Percentiles rank a stretch among this genome's conserved stretches.
Conservation (phyloP, 2,888 invertebrate species). For the Synanthedon andrenaeformis region DNA sequence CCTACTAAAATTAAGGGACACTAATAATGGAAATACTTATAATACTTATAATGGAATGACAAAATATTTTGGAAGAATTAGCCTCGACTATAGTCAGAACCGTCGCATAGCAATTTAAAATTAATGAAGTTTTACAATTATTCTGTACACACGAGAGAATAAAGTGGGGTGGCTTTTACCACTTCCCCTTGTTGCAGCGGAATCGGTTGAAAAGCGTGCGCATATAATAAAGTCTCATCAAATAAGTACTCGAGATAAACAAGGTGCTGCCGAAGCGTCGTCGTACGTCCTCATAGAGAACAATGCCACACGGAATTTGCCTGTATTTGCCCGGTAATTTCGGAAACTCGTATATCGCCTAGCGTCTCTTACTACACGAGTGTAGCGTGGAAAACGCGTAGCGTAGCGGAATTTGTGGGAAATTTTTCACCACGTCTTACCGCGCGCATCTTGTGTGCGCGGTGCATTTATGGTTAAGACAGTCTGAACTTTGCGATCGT, state of each 20-base stretch:
- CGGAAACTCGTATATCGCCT: conserved; percentile 14
- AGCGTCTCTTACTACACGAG: conserved; percentile 1
- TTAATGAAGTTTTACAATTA: conserved; percentile 16
- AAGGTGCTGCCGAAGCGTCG: conserved; percentile 8
- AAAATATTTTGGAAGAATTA: not conserved
- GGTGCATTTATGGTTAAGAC: too few species aligned
- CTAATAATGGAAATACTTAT: too few species aligned
- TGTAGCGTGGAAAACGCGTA: conserved; percentile 4
- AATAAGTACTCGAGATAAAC: conserved; percentile 38
- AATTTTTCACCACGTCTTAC: not conserved
- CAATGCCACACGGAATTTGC: conserved; percentile 21
- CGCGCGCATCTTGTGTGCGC: not conserved
- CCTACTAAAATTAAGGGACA: too few species aligned
- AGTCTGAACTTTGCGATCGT: too few species aligned
- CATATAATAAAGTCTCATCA: conserved; percentile 38
- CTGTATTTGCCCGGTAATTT: conserved; percentile 34
- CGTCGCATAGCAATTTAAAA: conserved; percentile 19
- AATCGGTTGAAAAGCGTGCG: conserved; percentile 26
- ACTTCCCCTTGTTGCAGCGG: not conserved
- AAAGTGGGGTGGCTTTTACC: not conserved
- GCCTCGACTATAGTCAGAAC: not conserved
- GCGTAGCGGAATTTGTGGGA: conserved; percentile 2
- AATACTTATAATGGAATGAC: not conserved
- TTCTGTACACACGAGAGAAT: conserved; percentile 2
- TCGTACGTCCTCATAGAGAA: conserved; percentile 2